phyloP scores from a whole-genome alignment of 1,140 invertebrate species.

The Monochamus saltuarius region DNA sequence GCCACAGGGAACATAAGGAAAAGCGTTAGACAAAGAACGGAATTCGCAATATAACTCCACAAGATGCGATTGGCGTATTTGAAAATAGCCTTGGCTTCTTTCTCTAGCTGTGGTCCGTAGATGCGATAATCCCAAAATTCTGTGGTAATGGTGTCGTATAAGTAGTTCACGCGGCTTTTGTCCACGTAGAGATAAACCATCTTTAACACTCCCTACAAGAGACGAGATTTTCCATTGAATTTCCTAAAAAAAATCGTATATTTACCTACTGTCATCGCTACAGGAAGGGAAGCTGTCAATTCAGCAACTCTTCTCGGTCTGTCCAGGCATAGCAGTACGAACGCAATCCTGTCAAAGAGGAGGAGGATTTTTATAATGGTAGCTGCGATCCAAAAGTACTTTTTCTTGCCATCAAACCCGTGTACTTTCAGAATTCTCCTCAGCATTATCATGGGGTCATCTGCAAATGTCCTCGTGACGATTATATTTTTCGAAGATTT shows the following conservation, averaged over 20 bases:
- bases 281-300: neutral
- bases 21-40: neutral
- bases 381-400: conserved; percentile 6
- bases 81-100: neutral
- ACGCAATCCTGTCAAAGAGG: neutral
- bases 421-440: conserved; percentile 3
- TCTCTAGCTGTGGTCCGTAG: conserved; percentile 3
- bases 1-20: conserved; percentile 9
- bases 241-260: neutral
- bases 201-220: too few species aligned
- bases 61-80: conserved; percentile 7
- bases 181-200: neutral
- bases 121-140: conserved; percentile 19
- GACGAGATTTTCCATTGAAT: too few species aligned
- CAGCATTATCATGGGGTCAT: neutral
- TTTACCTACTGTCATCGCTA: conserved; percentile 6
- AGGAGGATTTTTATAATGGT: conserved; percentile 1
- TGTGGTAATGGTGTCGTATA: conserved; percentile 4
- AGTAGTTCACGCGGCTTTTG: conserved; percentile 8
- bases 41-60: neutral
- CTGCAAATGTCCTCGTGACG: neutral
- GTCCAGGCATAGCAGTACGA: neutral
- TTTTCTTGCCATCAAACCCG: neutral
- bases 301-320: neutral
- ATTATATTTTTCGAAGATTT: too few species aligned